Percentiles rank a stretch among this genome's conserved stretches.
phyloP scores from a whole-genome alignment of 1,140 invertebrate species.

The Tachypleus tridentatus region DNA sequence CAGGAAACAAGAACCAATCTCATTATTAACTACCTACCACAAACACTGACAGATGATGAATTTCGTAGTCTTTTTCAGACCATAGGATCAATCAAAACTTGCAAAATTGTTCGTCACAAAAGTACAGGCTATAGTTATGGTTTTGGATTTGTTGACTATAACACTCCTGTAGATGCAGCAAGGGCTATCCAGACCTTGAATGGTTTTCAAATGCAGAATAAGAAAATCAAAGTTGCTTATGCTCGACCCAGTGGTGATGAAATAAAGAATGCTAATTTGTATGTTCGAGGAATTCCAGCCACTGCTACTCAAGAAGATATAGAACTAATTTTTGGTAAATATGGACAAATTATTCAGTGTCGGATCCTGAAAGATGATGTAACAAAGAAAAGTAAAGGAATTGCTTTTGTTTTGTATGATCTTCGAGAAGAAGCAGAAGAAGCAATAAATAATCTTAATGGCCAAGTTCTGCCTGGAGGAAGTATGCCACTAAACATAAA shows the following conservation, averaged over 20 bases:
- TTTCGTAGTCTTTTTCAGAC: slow-evolving; percentile 74
- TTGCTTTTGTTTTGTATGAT: slow-evolving; percentile 27
- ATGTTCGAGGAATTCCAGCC: slow-evolving; percentile 81
- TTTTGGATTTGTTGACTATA: slow-evolving; percentile 91
- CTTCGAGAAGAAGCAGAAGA: slow-evolving; percentile 53
- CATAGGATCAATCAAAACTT: slow-evolving; percentile 73
- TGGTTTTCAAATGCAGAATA: slow-evolving; percentile 74
- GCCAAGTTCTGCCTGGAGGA: slow-evolving; percentile 67
- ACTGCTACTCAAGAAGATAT: slow-evolving; percentile 70
- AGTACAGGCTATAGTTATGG: slow-evolving; percentile 92
- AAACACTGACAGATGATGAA: slow-evolving; percentile 81
- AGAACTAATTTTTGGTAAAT: slow-evolving; percentile 63
- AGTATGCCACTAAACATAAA: slow-evolving; percentile 71
- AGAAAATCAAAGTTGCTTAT: slow-evolving; percentile 78
- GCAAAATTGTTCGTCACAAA: slow-evolving; percentile 82
- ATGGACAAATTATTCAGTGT: slow-evolving; percentile 54
- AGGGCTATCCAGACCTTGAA: slow-evolving; percentile 76
- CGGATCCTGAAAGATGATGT: slow-evolving; percentile 22
- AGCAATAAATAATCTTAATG: slow-evolving; percentile 72
- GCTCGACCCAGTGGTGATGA: slow-evolving; percentile 79
- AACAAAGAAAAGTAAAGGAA: slow-evolving; percentile 20
- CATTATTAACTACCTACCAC: slow-evolving; percentile 91
- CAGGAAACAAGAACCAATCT: slow-evolving; percentile 49
- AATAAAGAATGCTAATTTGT: slow-evolving; percentile 90
- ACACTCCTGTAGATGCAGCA: slow-evolving; percentile 65